Evolutionary conservation across 2,888 invertebrate species (phyloP).

Genomic region (Mycogona germanica): DNA sequence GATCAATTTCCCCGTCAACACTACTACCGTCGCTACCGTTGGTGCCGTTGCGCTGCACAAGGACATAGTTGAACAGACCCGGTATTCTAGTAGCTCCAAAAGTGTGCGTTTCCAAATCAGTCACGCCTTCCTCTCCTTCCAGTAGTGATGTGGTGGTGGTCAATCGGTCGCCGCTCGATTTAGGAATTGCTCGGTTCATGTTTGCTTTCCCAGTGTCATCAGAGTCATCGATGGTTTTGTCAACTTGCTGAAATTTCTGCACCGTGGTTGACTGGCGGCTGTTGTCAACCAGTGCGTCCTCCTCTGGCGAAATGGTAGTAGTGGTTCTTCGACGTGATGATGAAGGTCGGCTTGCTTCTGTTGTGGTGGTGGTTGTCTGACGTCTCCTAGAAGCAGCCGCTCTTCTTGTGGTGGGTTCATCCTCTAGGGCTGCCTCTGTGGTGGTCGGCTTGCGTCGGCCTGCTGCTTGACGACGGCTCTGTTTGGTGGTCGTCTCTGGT

Average conservation of each 20-base stretch:
- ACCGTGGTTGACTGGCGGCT: slow-evolving; percentile 19
- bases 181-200: not conserved
- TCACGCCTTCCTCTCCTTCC: not conserved
- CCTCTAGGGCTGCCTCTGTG: too few species aligned
- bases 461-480: too few species aligned
- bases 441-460: too few species aligned
- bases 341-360: not conserved
- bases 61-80: slow-evolving; percentile 13
- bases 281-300: slow-evolving; percentile 16
- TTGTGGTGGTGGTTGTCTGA: not conserved
- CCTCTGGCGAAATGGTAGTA: not conserved
- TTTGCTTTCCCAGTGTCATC: not conserved
- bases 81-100: slow-evolving; percentile 17
- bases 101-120: slow-evolving; percentile 5
- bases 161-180: not conserved
- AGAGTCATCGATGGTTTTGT: too few species aligned
- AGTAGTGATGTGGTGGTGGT: not conserved
- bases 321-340: not conserved
- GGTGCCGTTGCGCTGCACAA: not conserved
- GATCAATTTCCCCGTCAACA: not conserved
- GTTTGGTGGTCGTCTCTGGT: slow-evolving; percentile 45
- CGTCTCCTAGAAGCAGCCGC: not conserved
- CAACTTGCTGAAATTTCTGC: slow-evolving; percentile 14
- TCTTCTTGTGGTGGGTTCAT: too few species aligned
- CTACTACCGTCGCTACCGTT: not conserved